Percentiles rank a stretch among this genome's conserved stretches.
These are phyloP conservation scores for Apotomis turbidana DNA, from an alignment of 2,888 invertebrate genomes.

Conservation along the genomic window DNA sequence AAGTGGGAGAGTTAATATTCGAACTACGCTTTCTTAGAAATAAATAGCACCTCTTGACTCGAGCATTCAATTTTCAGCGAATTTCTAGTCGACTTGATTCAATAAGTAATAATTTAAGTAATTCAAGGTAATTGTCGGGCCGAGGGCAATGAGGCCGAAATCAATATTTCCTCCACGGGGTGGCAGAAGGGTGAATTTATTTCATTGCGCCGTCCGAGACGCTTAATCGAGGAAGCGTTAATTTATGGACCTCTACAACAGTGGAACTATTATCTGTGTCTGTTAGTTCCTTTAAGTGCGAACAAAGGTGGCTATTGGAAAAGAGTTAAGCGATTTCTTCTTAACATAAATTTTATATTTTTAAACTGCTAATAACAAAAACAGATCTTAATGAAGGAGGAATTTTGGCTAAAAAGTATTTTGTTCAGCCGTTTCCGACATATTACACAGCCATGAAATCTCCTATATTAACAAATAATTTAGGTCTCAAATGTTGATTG, in stretches of 20 bases:
- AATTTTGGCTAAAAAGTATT: too few relatives aligned
- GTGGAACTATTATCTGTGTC: slow-evolving; percentile 13
- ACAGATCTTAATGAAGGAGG: too few relatives aligned
- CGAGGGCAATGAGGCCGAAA: slow-evolving; percentile 44
- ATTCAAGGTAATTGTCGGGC: slow-evolving; percentile 46
- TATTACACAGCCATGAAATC: too few relatives aligned
- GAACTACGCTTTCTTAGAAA: too few relatives aligned
- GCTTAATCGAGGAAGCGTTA: slow-evolving; percentile 58
- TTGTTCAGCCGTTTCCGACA: too few relatives aligned
- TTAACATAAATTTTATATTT: too few relatives aligned
- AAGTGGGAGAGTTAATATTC: too few relatives aligned
- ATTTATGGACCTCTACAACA: slow-evolving; percentile 52
- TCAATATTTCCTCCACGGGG: slow-evolving; percentile 53
- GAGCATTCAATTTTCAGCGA: slow-evolving; percentile 4
- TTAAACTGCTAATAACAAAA: too few relatives aligned
- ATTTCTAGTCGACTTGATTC: slow-evolving; percentile 16
- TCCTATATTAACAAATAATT: too few relatives aligned
- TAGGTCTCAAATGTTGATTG: too few relatives aligned
- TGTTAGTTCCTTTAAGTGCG: neutral
- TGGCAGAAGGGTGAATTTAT: slow-evolving; percentile 59
- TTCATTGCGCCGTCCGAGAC: slow-evolving; percentile 56
- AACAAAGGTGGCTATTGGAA: too few relatives aligned
- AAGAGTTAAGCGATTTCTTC: too few relatives aligned
- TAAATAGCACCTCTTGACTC: neutral
- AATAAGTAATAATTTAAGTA: slow-evolving; percentile 38